Evolutionary conservation across 2,888 invertebrate genomes (phyloP).

Genomic region (Clivina fossor): DNA sequence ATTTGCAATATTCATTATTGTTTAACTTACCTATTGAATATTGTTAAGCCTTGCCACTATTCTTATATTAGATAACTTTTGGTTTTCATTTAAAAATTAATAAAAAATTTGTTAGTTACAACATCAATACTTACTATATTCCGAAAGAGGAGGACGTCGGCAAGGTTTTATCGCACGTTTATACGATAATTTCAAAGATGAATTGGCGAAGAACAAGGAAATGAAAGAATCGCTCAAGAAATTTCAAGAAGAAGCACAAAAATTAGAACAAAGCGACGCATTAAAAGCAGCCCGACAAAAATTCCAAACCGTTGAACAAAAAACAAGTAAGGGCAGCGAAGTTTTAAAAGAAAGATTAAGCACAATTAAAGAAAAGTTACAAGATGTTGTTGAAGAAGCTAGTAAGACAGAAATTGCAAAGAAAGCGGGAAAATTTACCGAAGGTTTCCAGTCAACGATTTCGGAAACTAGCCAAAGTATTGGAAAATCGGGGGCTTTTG

Average conservation of each 20-base stretch:
- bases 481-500: constrained; percentile 87
- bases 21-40: too few relatives aligned
- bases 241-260: constrained; percentile 94
- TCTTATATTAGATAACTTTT: too few relatives aligned
- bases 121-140: too few relatives aligned
- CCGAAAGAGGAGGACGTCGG: constrained; percentile 52
- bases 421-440: constrained; percentile 78
- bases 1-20: too few relatives aligned
- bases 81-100: too few relatives aligned
- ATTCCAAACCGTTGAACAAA: constrained; percentile 92
- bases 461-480: constrained; percentile 85
- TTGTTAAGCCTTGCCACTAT: too few relatives aligned
- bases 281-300: constrained; percentile 89
- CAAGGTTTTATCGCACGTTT: constrained; percentile 85
- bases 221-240: constrained; percentile 97
- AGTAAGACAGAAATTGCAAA: constrained; percentile 91
- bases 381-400: constrained; percentile 89
- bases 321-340: constrained; percentile 83
- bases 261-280: constrained; percentile 95
- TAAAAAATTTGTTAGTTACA: too few relatives aligned
- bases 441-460: constrained; percentile 85
- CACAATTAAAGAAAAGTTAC: constrained; percentile 82
- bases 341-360: constrained; percentile 85
- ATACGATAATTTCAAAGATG: constrained; percentile 89
- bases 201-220: constrained; percentile 94